Evolutionary conservation across 2,113 vertebrate genomes (phyloP), one percentile per base, ranked within the genome.

Genomic region (Grammomys surdaster): DNA sequence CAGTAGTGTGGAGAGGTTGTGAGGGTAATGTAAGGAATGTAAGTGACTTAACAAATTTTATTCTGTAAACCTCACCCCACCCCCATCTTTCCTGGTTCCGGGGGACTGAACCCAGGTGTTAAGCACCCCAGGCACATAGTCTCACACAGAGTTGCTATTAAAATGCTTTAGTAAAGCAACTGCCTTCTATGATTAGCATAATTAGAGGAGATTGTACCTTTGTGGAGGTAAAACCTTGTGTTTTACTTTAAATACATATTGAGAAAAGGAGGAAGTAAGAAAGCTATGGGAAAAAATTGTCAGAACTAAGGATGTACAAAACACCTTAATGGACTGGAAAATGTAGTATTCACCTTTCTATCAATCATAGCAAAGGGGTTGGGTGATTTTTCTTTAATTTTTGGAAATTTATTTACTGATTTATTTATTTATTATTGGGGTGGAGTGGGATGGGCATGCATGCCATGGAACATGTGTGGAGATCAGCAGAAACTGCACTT

Each of bases 181-280:
- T 86, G 63, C 84, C 82, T 86, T 65, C 28, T 88, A 51, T 93
- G 46, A 92, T 3, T 92, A 89, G 65, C n/a, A 46, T 72, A 86
- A 92, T 46, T 84, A 54, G 28, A 90, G n/a, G 73, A 31, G 40
- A 77, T 54, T 89, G 24, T 73, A 56, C 93, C 69, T 90, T 84
- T 72, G 77, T 88, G 13, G 48, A 81, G 46, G 22, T 33, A 93
- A 90, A 88, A 77, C 2, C 24, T 20, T 69, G 43, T 84, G 40
- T 36, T 92, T 92, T 75, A 93, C 40, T 92, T 90, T 75, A 95
- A 33, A 1, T 72, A 93, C 75, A 93, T 31, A 26, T 75, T 65
- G 4, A n/a, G 26, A 69, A n/a, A 88, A 89, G 87, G 65, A 93
- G 60, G 12, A 43, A 73, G 33, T 70, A n/a, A 86, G 73, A 94